These are phyloP conservation scores for human (Homo sapiens) DNA, from an alignment of 2,113 vertebrate genomes.

Conservation along the genomic window GRCh38 chr2:202408001-202408500, in stretches of 20 bases:
- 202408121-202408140: neutral
- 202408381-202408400: conserved; percentile 41
- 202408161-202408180: neutral
- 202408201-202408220: neutral
- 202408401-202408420: conserved; percentile 33
- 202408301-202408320: conserved; percentile 27
- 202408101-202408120: no score
- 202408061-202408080: no score
- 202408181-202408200: conserved; percentile 24
- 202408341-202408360: conserved; percentile 36
- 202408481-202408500: conserved; percentile 26
- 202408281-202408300: conserved; percentile 23
- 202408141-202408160: conserved; percentile 56
- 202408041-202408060: no score
- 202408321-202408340: neutral
- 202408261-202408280: conserved; percentile 13
- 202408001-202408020: no score
- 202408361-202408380: neutral
- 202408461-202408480: neutral
- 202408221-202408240: neutral
- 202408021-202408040: no score
- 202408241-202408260: neutral
- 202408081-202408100: no score
- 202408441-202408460: conserved; percentile 23
- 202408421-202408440: conserved; percentile 52